A percentile compares a stretch with the other conserved stretches of the same genome.
Conservation (phyloP, 1,140 invertebrate species). For the Calephelis nemesis region DNA sequence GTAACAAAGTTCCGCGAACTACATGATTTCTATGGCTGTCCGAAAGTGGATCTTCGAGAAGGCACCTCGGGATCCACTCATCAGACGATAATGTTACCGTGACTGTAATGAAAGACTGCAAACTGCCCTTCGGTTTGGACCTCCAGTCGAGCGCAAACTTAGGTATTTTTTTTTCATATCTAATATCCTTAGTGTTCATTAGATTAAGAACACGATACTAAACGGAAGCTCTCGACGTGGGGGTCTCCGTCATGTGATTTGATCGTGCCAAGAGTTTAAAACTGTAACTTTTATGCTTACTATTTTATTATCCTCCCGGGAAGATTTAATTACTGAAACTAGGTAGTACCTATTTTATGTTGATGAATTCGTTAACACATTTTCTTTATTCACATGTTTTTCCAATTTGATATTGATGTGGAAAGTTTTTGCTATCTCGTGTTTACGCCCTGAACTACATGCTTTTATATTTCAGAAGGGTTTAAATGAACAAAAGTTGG, state of each 20-base stretch:
- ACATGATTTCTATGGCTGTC: conserved; percentile 75
- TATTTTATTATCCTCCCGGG: too few species aligned
- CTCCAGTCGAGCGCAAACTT: conserved; percentile 40
- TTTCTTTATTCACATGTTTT: too few species aligned
- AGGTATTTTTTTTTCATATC: conserved; percentile 50
- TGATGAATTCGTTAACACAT: too few species aligned
- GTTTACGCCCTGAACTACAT: too few species aligned
- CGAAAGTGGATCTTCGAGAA: conserved; percentile 67
- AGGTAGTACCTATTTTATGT: background rate
- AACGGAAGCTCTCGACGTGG: conserved; percentile 52
- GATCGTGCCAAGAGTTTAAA: conserved; percentile 18
- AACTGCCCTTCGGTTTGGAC: conserved; percentile 34
- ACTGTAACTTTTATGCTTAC: background rate
- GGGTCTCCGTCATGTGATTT: conserved; percentile 44
- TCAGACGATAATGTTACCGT: conserved; percentile 61
- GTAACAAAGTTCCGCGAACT: conserved; percentile 77
- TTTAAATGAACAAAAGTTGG: too few species aligned
- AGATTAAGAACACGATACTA: conserved; percentile 43
- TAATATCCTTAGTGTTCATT: conserved; percentile 48
- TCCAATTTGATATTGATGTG: too few species aligned
- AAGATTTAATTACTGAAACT: background rate
- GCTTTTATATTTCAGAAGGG: too few species aligned
- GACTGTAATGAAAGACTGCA: conserved; percentile 68
- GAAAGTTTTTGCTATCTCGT: too few species aligned
- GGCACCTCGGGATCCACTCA: conserved; percentile 52